phyloP scores from a whole-genome alignment of 37 sponge, comb jelly and placozoan genomes.

The Crambe crambe region DNA sequence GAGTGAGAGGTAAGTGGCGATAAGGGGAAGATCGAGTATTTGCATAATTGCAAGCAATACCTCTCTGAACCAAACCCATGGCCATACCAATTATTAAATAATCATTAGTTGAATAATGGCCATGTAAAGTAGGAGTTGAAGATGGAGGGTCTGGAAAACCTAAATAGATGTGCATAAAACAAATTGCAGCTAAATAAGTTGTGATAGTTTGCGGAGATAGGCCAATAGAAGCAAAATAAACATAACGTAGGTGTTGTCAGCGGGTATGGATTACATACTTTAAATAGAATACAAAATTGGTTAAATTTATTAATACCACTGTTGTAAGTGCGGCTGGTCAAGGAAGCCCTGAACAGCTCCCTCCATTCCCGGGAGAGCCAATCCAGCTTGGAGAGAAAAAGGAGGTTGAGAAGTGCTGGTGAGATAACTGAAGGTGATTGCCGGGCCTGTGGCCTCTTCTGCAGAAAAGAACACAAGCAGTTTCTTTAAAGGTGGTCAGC shows the following conservation, averaged over 20 bases:
- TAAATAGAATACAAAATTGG: neutral
- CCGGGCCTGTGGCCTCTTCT: neutral
- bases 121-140: too few relatives aligned
- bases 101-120: too few relatives aligned
- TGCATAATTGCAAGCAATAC: neutral
- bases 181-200: too few relatives aligned
- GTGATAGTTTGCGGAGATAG: neutral
- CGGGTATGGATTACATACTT: neutral
- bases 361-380: neutral
- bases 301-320: neutral
- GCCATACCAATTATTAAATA: too few relatives aligned
- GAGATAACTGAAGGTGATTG: neutral
- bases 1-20: neutral
- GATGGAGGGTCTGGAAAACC: neutral
- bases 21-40: neutral
- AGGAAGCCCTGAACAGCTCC: neutral
- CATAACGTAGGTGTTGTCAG: too few relatives aligned
- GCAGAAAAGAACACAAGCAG: neutral
- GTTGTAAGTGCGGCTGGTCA: neutral
- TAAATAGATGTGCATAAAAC: too few relatives aligned
- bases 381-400: too few relatives aligned
- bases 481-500: neutral
- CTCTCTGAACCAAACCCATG: neutral
- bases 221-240: neutral
- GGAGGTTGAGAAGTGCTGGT: too few relatives aligned